These are phyloP conservation scores for Eustalomyia histrio DNA, from an alignment of 2,888 invertebrate genomes.

Conservation along the genomic window DNA sequence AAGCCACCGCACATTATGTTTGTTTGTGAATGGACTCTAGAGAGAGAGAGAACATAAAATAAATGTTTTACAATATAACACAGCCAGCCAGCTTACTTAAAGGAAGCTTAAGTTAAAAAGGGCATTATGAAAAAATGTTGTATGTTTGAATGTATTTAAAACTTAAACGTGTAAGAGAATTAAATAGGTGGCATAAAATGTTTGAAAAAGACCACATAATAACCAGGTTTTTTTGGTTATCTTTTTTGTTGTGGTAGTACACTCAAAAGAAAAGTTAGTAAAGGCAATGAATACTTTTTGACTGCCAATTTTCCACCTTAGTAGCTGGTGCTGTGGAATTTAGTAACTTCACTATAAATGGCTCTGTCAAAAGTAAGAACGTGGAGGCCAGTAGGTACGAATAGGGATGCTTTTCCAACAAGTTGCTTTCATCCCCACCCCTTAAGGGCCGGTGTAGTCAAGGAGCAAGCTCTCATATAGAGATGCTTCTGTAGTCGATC, in stretches of 20 bases:
- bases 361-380: no score
- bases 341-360: no score
- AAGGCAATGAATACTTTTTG: no score
- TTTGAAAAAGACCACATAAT: constrained; percentile 43
- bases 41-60: not conserved
- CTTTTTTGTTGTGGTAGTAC: constrained; percentile 1
- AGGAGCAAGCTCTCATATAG: no score
- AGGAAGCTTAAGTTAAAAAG: constrained; percentile 55
- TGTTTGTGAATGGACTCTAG: not conserved
- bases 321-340: no score
- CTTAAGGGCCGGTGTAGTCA: no score
- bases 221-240: constrained; percentile 1
- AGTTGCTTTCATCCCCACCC: no score
- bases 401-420: no score
- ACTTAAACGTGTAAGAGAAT: constrained; percentile 54
- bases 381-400: no score
- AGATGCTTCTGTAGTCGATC: no score
- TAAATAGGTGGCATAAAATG: constrained; percentile 63
- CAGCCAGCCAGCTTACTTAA: constrained; percentile 29
- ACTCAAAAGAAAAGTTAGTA: not conserved
- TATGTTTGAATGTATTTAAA: constrained; percentile 9
- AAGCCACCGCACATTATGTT: not conserved
- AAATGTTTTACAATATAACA: constrained; percentile 18
- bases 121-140: constrained; percentile 29
- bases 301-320: no score